Base-by-base conservation (phyloP, 2,888 invertebrate genomes). In the Hypsopygia costalis region DNA sequence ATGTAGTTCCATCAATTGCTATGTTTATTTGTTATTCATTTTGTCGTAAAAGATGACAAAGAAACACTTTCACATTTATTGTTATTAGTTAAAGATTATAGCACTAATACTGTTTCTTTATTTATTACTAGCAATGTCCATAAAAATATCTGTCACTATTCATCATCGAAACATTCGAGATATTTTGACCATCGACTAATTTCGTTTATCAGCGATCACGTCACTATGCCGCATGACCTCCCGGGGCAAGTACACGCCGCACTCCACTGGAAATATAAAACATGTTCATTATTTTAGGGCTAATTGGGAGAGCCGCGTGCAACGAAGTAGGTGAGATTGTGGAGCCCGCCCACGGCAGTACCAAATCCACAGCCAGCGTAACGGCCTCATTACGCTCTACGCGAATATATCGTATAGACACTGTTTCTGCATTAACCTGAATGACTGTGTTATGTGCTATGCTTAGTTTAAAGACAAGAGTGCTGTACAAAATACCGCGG, bases 261-360 rank as follows among this genome's bases (percentile, higher is more conserved):
- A 78, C 81, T 81, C 81, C 67, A 71, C 74, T 81, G 78, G 74
- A 85, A 87, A 85, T 87, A 89, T 87, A 87, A 87, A 89, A 87
- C 88, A 88, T 87, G 87, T 88, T 89, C 88, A 88, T 89, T 89
- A 89, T 88, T 87, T 85, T 81, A 81, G 80, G 81, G 86, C 86
- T 89, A 89, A 89, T 89, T 89, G 89, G 88, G 74, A 69, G 72
- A 82, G 82, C 76, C 82, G 82, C 82, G 83, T 77, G 83, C 83
- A 81, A 80, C 73, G 75, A 62, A 68, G 75, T 78, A 80, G 77
- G 81, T 80, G 81, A 72, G 74, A 81, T 20, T 27, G 16, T 33
- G 33, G 22, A 25, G 16, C 64, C 68, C 55, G 63, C 85, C 85
- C 81, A 69, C 80, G 83, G 85, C 85, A 68, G 62, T 77, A 75